Percentiles rank a stretch among this genome's conserved stretches.
phyloP scores from a whole-genome alignment of 2,113 vertebrate genomes.

The Oncorhynchus tshawytscha region DNA sequence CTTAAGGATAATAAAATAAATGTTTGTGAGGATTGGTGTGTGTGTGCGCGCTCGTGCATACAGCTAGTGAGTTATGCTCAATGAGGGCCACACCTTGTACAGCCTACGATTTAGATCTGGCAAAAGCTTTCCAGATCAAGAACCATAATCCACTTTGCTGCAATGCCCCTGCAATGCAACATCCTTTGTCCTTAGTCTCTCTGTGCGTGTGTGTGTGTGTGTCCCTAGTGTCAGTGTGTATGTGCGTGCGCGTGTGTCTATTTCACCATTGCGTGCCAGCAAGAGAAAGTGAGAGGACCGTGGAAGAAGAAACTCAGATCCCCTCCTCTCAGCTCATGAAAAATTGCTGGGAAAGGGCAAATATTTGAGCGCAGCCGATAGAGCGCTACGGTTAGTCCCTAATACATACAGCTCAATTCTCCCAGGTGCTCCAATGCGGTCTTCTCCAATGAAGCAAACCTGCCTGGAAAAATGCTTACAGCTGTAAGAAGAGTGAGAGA shows the following conservation, averaged over 20 bases:
- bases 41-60: background rate
- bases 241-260: background rate
- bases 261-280: background rate
- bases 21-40: background rate
- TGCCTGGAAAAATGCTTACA: background rate
- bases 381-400: constrained; percentile 17
- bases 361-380: constrained; percentile 31
- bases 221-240: background rate
- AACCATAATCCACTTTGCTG: constrained; percentile 62
- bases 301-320: background rate
- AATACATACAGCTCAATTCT: constrained; percentile 28
- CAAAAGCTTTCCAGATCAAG: constrained; percentile 44
- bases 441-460: background rate
- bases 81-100: background rate
- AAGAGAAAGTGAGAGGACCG: background rate
- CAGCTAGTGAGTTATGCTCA: background rate
- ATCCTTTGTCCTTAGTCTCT: constrained; percentile 51
- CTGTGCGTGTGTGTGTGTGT: constrained; percentile 29
- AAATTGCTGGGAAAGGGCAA: constrained; percentile 33
- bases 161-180: constrained; percentile 72
- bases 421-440: background rate
- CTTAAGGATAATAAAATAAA: too few species aligned
- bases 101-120: background rate
- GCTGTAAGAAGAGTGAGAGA: background rate
- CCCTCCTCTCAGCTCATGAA: constrained; percentile 8